Conservation (phyloP, 2,888 invertebrate genomes). For the Stomorhina lunata region DNA sequence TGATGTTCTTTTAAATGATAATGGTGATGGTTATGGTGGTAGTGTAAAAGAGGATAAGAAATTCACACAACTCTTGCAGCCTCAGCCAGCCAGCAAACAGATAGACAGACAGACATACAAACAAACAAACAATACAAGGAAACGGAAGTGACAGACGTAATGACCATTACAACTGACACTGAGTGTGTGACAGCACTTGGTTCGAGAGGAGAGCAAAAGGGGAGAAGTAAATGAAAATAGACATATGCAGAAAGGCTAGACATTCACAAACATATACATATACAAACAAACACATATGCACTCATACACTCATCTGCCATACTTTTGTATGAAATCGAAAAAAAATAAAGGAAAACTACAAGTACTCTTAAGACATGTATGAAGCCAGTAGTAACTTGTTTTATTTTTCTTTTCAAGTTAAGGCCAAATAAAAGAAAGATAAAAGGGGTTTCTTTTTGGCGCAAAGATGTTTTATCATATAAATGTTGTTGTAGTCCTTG, state of each 20-base stretch:
- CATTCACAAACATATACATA: not conserved
- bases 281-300: too few relatives aligned
- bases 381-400: slow-evolving; percentile 36
- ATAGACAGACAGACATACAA: not conserved
- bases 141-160: slow-evolving; percentile 66
- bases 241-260: slow-evolving; percentile 11
- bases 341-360: slow-evolving; percentile 30
- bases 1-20: slow-evolving; percentile 5
- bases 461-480: slow-evolving; percentile 58
- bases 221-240: slow-evolving; percentile 13
- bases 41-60: not conserved
- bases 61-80: too few relatives aligned
- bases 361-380: slow-evolving; percentile 26
- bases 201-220: not conserved
- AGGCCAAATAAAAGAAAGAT: not conserved
- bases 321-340: not conserved
- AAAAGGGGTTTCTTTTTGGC: slow-evolving; percentile 55
- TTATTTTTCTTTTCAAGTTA: not conserved
- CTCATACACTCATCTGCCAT: not conserved
- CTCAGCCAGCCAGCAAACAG: too few relatives aligned
- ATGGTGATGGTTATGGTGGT: not conserved
- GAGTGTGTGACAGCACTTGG: slow-evolving; percentile 59
- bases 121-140: slow-evolving; percentile 41
- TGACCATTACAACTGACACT: slow-evolving; percentile 65
- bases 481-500: slow-evolving; percentile 29